Evolutionary conservation across 2,113 vertebrate genomes (phyloP).

Genomic region (Nycticryphes semicollaris): DNA sequence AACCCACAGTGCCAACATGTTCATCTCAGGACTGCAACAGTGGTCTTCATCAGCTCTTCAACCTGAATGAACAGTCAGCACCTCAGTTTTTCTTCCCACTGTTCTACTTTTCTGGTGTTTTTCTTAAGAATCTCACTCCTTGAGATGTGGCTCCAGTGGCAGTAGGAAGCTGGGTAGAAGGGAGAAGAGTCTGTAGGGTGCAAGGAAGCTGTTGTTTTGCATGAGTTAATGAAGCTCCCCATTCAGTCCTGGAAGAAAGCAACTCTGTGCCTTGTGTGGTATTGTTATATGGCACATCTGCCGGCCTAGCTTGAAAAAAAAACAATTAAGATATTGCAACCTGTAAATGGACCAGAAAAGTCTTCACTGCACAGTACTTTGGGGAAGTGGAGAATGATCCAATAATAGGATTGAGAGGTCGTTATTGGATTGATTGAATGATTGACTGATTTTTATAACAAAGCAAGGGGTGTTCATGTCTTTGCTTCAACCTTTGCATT

Average conservation of each 20-base stretch:
- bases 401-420: neutral
- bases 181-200: neutral
- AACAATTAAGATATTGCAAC: neutral
- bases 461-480: neutral
- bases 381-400: neutral
- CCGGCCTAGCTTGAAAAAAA: neutral
- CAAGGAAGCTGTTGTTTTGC: neutral
- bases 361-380: neutral
- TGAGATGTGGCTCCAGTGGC: neutral
- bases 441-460: neutral
- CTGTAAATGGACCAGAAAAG: neutral
- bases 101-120: neutral
- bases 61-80: neutral
- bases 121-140: neutral
- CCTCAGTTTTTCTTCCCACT: neutral
- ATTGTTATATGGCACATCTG: neutral
- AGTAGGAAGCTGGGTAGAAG: neutral
- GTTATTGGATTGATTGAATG: neutral
- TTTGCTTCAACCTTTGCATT: neutral
- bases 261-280: neutral
- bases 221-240: neutral
- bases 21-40: neutral
- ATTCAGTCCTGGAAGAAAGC: constrained; percentile 14
- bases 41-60: neutral
- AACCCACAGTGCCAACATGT: neutral